A percentile compares a stretch with the other conserved stretches of the same genome.
phyloP scores from a whole-genome alignment of 30 jellyfish, hydroid and myxozoan species.

The Chrysaora quinquecirrha region DNA sequence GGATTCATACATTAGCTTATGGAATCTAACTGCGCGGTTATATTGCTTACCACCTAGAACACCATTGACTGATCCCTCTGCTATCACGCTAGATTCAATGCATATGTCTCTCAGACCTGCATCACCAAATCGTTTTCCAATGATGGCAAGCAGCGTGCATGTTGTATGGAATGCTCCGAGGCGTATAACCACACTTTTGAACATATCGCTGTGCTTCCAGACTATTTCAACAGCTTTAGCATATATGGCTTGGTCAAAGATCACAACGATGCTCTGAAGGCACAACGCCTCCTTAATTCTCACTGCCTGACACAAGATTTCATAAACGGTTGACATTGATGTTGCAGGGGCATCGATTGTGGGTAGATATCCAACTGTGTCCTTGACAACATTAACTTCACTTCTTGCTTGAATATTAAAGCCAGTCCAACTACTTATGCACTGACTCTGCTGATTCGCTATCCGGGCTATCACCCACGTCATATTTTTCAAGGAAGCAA shows the following conservation, averaged over 20 bases:
- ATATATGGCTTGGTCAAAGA: conserved; percentile 57
- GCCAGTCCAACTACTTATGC: conserved; percentile 32
- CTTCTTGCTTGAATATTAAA: conserved; percentile 12
- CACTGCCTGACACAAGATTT: conserved; percentile 32
- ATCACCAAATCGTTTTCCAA: conserved; percentile 36
- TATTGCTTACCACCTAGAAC: conserved; percentile 28
- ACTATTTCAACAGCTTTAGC: conserved; percentile 51
- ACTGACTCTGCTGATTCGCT: conserved; percentile 13
- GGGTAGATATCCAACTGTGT: conserved; percentile 24
- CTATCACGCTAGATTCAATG: conserved; percentile 14
- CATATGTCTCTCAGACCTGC: conserved; percentile 33
- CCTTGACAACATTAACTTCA: background rate
- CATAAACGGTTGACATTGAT: conserved; percentile 41
- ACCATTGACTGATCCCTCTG: conserved; percentile 37
- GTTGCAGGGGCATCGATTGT: conserved; percentile 43
- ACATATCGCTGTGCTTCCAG: conserved; percentile 34
- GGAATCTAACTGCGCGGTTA: conserved; percentile 9
- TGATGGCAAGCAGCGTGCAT: conserved; percentile 26
- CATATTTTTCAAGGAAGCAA: conserved; percentile 4
- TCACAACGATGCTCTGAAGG: conserved; percentile 16
- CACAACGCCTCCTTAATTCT: conserved; percentile 14
- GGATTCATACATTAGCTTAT: conserved; percentile 10
- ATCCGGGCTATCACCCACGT: conserved; percentile 17
- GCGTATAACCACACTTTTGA: conserved; percentile 13
- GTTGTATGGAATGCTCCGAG: conserved; percentile 18